These are phyloP conservation scores for Cremastinae sp. DNA, from an alignment of 2,888 invertebrate genomes.

Conservation along the genomic window DNA sequence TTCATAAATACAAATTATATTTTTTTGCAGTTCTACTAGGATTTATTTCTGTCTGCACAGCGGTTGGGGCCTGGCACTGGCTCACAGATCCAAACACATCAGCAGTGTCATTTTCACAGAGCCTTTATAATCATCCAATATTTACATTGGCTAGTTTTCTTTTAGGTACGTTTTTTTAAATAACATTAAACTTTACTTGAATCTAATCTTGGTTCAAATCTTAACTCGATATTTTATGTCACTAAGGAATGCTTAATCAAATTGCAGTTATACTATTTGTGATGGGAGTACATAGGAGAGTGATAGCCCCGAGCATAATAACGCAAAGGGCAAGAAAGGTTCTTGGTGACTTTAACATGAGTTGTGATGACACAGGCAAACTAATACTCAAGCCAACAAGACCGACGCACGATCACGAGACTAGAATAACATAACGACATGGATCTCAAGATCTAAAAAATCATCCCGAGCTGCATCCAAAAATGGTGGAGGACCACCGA, in stretches of 20 bases:
- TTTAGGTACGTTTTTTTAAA: slow-evolving; percentile 84
- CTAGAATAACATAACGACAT: slow-evolving; percentile 64
- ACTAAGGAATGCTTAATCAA: slow-evolving; percentile 57
- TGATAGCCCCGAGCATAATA: slow-evolving; percentile 97
- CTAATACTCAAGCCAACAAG: slow-evolving; percentile 91
- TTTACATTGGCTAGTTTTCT: slow-evolving; percentile 94
- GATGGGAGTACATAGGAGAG: slow-evolving; percentile 95
- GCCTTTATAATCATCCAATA: slow-evolving; percentile 95
- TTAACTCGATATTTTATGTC: too few relatives aligned
- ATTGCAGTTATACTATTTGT: slow-evolving; percentile 91
- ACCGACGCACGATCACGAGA: slow-evolving; percentile 77
- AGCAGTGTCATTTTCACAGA: slow-evolving; percentile 94
- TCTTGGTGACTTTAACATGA: slow-evolving; percentile 98
- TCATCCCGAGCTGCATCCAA: slow-evolving; percentile 33
- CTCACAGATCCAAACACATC: slow-evolving; percentile 95
- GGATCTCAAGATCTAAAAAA: slow-evolving; percentile 45
- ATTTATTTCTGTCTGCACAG: slow-evolving; percentile 93
- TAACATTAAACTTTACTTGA: too few relatives aligned
- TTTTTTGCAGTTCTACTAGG: slow-evolving; percentile 89
- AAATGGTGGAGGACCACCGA: slow-evolving; percentile 38
- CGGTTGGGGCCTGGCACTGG: slow-evolving; percentile 98
- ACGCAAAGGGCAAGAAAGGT: slow-evolving; percentile 94
- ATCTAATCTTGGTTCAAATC: too few relatives aligned
- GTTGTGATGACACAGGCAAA: slow-evolving; percentile 98
- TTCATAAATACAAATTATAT: slow-evolving; percentile 7